A percentile compares a stretch with the other conserved stretches of the same genome.
These are phyloP conservation scores for Styela clava DNA, from an alignment of 23 tunicate species.

Conservation along the genomic window DNA sequence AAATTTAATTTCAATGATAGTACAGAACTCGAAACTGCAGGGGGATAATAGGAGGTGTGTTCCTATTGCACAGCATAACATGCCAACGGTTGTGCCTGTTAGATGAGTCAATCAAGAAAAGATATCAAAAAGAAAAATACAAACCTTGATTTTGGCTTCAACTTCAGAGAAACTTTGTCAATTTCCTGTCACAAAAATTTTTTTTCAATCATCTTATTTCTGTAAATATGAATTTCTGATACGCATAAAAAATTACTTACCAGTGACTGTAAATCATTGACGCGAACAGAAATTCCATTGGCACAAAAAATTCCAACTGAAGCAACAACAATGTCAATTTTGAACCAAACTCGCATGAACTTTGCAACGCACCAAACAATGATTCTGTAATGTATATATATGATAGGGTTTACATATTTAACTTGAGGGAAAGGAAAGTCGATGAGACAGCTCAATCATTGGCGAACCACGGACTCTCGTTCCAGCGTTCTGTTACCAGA, in stretches of 20 bases:
- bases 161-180: slow-evolving; percentile 59
- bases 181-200: slow-evolving; percentile 59
- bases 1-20: too few species aligned
- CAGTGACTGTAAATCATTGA: slow-evolving; percentile 73
- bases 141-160: slow-evolving; percentile 51
- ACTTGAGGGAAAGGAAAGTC: too few species aligned
- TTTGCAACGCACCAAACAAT: slow-evolving; percentile 60
- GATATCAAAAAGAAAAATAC: too few species aligned
- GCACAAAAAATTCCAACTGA: slow-evolving; percentile 71
- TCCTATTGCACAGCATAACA: too few species aligned
- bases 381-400: slow-evolving; percentile 60
- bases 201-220: not conserved
- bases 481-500: too few species aligned
- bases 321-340: slow-evolving; percentile 50
- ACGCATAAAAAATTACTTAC: slow-evolving; percentile 38
- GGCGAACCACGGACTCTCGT: too few species aligned
- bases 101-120: too few species aligned
- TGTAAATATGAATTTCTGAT: not conserved
- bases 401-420: too few species aligned
- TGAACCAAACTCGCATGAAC: slow-evolving; percentile 52
- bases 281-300: slow-evolving; percentile 56
- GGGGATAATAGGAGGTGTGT: too few species aligned
- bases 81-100: too few species aligned
- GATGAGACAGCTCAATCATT: too few species aligned
- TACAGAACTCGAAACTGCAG: too few species aligned